Base-by-base conservation (phyloP, 2,888 invertebrate species). In the Cryptocheilus praepositus region DNA sequence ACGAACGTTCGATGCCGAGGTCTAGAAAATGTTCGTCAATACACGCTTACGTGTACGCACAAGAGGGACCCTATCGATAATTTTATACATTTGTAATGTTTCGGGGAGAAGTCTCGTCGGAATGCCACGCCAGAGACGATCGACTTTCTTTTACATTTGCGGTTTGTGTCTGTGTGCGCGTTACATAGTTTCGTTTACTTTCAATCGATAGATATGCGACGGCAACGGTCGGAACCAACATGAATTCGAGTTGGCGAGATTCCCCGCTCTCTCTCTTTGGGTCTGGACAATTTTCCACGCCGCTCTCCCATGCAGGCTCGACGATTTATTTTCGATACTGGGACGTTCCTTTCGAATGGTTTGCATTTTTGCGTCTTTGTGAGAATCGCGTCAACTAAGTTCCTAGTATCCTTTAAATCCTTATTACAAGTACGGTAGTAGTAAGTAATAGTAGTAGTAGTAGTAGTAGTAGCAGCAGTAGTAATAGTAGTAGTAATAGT, bases 331-430 rank as follows among this genome's bases (percentile, higher is more conserved):
- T 49, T 49, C 49, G 49, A 4, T 18, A 49, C 49, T n/a, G 49
- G 49, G 18, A 16, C 7, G 18, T 49, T 66, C 13, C 16, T 62
- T 44, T 5, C n/a, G 3, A 7, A 7, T 18, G 19, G 13, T 18
- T 58, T 59, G n/a, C 51, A 16, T 55, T 16, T 49, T 22, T 57
- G 18, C 16, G 57, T 61, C 71, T 68, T 63, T 64, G 75, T 71
- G 75, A 36, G 80, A 79, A 79, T 81, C 78, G 78, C 80, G 60
- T 81, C 77, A 81, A 81, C 82, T 82, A 83, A 93, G 93, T 79
- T 76, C 61, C 73, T 79, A 74, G 57, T 72, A 73, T 77, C 76
- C 77, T 79, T 82, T 77, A 81, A 81, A 81, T 81, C 67, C 78
- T 85, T 83, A 82, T 85, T 85, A 84, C 83, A 82, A 83, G 80